A percentile compares a stretch with the other conserved stretches of the same genome.
phyloP scores from a whole-genome alignment of 2,113 vertebrate genomes.

The Sterrhoptilus dennistouni region DNA sequence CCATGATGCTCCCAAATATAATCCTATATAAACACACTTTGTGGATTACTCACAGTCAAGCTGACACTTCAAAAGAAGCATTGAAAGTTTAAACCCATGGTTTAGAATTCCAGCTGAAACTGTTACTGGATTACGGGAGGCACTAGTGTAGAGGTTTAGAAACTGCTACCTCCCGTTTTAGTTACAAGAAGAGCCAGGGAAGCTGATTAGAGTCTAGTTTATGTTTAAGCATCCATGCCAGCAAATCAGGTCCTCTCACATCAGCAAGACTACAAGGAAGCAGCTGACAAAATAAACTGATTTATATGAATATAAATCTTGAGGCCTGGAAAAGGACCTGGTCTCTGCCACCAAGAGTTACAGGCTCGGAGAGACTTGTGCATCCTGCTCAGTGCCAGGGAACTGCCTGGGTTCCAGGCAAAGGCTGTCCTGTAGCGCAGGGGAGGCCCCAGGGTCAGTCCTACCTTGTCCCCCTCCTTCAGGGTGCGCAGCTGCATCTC shows the following conservation, averaged over 20 bases:
- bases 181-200: background rate
- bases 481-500: slow-evolving; percentile 83
- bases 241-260: background rate
- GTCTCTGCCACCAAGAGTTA: background rate
- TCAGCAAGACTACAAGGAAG: background rate
- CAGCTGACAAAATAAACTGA: background rate
- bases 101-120: background rate
- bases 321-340: background rate
- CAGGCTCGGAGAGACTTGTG: background rate
- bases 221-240: background rate
- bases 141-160: background rate
- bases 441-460: background rate
- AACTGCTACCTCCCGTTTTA: background rate
- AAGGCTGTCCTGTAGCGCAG: accelerated
- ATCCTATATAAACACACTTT: background rate
- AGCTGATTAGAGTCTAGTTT: background rate
- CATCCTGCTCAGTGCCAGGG: background rate
- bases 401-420: background rate
- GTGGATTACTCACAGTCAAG: background rate
- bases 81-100: background rate
- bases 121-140: background rate
- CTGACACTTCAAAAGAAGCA: background rate
- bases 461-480: slow-evolving; percentile 85
- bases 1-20: background rate
- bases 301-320: background rate